phyloP scores from a whole-genome alignment of 2,113 vertebrate genomes.

The Tetraodon nigroviridis region DNA sequence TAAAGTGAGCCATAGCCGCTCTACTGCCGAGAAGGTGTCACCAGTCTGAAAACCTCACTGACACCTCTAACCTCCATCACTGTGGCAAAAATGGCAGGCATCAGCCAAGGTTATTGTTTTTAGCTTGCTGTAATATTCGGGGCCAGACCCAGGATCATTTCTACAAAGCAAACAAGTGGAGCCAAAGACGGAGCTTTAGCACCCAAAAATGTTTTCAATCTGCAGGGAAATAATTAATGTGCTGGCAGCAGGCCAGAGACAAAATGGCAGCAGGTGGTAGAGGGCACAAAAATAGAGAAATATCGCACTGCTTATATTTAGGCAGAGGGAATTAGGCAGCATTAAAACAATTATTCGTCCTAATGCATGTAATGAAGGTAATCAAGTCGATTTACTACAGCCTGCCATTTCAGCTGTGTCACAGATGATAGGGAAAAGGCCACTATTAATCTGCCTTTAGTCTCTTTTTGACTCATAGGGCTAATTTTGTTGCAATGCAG shows the following conservation, averaged over 20 bases:
- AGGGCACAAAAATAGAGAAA: constrained; percentile 51
- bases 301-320: constrained; percentile 35
- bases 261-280: constrained; percentile 68
- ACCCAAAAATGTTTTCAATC: constrained; percentile 27
- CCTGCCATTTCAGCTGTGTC: constrained; percentile 43
- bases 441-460: constrained; percentile 39
- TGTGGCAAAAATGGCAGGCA: constrained; percentile 34
- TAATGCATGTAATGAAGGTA: constrained; percentile 63
- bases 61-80: constrained; percentile 50
- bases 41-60: constrained; percentile 26
- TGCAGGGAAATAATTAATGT: constrained; percentile 55
- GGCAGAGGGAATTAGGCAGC: constrained; percentile 49
- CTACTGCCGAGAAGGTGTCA: constrained; percentile 28
- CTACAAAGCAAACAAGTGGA: constrained; percentile 51
- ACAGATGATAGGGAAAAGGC: constrained; percentile 44
- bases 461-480: constrained; percentile 23
- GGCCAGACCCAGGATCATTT: constrained; percentile 48
- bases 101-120: constrained; percentile 54
- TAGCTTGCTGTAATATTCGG: constrained; percentile 46
- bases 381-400: constrained; percentile 57
- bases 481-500: constrained; percentile 47
- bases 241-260: constrained; percentile 53
- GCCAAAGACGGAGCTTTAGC: constrained; percentile 36
- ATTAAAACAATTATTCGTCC: constrained; percentile 64
- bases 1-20: constrained; percentile 36